Evolutionary conservation across 2,888 invertebrate species (phyloP), one percentile per base, ranked within the genome.

Genomic region (Pharmacophagus antenor): DNA sequence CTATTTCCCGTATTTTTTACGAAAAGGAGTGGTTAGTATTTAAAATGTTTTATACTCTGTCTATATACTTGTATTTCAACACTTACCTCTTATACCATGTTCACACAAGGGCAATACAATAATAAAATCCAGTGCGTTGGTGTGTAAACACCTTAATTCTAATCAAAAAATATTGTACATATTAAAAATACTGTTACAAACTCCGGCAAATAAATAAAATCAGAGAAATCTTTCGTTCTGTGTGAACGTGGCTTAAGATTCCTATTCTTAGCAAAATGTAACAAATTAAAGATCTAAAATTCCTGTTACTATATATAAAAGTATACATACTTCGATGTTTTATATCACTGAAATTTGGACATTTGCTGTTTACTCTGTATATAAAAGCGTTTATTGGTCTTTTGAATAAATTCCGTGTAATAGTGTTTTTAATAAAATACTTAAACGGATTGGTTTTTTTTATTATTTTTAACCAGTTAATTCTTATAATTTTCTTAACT

Each of bases 341-440:
- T 69, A 57, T 63, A 60, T 37, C 6, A 63, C 63, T 58, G 61
- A 62, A 65, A 62, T 69, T 66, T 68, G 67, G 68, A 69, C 65
- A 69, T 63, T 67, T 65, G 64, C 62, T 66, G 63, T 47, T 60
- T 41, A 59, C 48, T 60, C 22, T 65, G 64, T 67, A 65, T 58
- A 63, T 62, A n/a, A 58, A 56, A 62, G 62, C 60, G 62, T 70
- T 65, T 68, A 64, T 66, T 72, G 71, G 75, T 67, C 46, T n/a
- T 56, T 77, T 72, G 77, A 63, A 71, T 74, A 76, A 76, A 76
- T 69, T 76, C 70, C 77, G 76, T 83, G 80, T 82, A 74, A 74
- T 82, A 82, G 83, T 70, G 67, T 83, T 82, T 82, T 62, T 77
- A 84, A 81, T 84, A 84, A 84, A 85, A 61, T 49, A 66, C 67